Base-by-base conservation (phyloP, 2,888 invertebrate species). In the Falcaria lacertinaria region DNA sequence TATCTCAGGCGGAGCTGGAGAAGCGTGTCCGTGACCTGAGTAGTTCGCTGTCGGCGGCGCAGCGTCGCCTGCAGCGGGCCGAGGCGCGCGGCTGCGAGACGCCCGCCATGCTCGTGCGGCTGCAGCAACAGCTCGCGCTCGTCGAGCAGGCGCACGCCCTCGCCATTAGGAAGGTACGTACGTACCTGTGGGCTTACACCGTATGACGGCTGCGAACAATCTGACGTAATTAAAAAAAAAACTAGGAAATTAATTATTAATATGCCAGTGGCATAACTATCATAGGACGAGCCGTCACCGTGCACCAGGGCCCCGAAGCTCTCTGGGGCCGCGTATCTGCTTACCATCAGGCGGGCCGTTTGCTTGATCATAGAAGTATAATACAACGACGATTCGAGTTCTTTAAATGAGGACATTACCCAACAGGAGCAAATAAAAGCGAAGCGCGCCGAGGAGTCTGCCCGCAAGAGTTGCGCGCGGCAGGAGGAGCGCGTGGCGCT, bases 401-500 rank as follows among this genome's bases (percentile, higher is more conserved):
- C n/a, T n/a, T n/a, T n/a, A n/a, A n/a, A n/a, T n/a, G n/a, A n/a
- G n/a, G n/a, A n/a, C n/a, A n/a, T n/a, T n/a, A n/a, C n/a, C n/a
- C n/a, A n/a, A n/a, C 55, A 90, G 90, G 96, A 96, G 67, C 93
- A 94, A 78, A 91, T 92, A 55, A 91, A 95, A 62, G 93, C 92
- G 0, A 88, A 92, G 50, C 91, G 93, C 38, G 94, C 94, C 0
- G 96, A 96, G 62, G 93, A 94, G 45, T 91, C 92, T 14, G 92
- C 94, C 0, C 91, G 92, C 39, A 91, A 91, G 52, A 87, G 93
- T 32, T 93, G 93, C 45, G 91, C 92, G 0, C 87, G 93, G 1
- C 94, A 95, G 56, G 96, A 96, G 70, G 92, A 94, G 43, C 87
- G 96, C 47, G 95, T 96, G 0, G 93, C 93, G 0, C 90, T 92